phyloP scores from a whole-genome alignment of 2,888 invertebrate genomes.

The Dromius quadrimaculatus region DNA sequence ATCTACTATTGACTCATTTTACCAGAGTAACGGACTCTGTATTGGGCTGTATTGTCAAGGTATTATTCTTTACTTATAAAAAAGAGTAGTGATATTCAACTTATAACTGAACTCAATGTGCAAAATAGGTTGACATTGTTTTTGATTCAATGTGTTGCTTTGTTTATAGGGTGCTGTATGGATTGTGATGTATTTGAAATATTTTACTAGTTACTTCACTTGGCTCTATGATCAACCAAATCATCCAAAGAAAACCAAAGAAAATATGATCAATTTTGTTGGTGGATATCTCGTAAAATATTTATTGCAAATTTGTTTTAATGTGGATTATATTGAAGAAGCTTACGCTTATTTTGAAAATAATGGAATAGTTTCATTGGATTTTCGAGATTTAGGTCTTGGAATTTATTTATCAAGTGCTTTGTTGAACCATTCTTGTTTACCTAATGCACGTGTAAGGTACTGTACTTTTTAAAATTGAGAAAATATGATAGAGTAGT shows the following conservation, averaged over 20 bases:
- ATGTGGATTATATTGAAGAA: not conserved
- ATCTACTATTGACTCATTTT: not conserved
- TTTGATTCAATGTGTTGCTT: not conserved
- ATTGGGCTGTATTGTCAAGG: not conserved
- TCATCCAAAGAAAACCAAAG: not conserved
- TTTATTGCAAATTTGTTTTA: not conserved
- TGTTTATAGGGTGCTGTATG: not conserved
- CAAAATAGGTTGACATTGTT: not conserved
- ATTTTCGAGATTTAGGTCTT: not conserved
- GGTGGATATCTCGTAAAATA: slow-evolving; percentile 9
- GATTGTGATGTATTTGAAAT: not conserved
- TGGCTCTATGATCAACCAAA: slow-evolving; percentile 4
- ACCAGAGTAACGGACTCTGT: not conserved
- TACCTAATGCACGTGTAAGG: slow-evolving; percentile 3
- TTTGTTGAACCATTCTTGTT: slow-evolving; percentile 15
- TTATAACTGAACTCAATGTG: too few species aligned
- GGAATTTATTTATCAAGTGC: slow-evolving; percentile 9
- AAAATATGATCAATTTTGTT: not conserved
- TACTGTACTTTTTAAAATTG: not conserved
- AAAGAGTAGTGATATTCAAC: too few species aligned
- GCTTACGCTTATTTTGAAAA: not conserved
- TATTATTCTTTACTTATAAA: too few species aligned
- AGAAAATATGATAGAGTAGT: too few species aligned
- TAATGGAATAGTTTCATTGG: not conserved
- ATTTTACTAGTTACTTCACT: not conserved